Conservation (phyloP, 2,888 invertebrate species). For the Tineola bisselliella region DNA sequence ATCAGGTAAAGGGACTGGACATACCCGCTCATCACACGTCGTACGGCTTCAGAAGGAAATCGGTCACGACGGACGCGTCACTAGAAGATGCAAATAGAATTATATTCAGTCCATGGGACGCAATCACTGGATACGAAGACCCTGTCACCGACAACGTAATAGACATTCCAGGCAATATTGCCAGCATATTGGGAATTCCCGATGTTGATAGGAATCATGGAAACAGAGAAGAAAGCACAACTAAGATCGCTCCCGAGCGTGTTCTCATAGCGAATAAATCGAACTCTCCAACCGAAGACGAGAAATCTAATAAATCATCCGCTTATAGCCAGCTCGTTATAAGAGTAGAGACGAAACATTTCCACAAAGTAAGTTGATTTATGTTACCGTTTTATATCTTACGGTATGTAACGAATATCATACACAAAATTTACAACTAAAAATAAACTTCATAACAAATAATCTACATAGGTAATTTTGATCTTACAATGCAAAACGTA, state of each 20-base stretch:
- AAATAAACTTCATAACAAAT: neutral
- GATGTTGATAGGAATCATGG: constrained; percentile 37
- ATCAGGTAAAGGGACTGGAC: constrained; percentile 56
- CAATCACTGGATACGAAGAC: constrained; percentile 56
- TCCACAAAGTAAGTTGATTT: constrained; percentile 49
- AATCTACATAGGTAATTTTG: no score
- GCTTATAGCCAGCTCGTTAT: constrained; percentile 61
- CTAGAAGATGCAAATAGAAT: constrained; percentile 64
- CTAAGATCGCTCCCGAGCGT: constrained; percentile 29
- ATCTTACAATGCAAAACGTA: no score
- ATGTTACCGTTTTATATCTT: constrained; percentile 10
- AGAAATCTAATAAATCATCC: constrained; percentile 60
- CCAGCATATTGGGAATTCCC: constrained; percentile 29
- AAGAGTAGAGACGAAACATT: constrained; percentile 59
- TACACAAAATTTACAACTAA: neutral
- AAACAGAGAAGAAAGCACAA: constrained; percentile 37
- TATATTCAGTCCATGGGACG: constrained; percentile 64
- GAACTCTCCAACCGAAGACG: constrained; percentile 56
- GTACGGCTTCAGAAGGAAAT: constrained; percentile 36
- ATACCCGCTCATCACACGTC: constrained; percentile 45
- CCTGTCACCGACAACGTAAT: constrained; percentile 53
- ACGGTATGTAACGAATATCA: neutral
- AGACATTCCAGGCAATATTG: constrained; percentile 56
- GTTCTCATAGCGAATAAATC: constrained; percentile 50
- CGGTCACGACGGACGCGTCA: constrained; percentile 52